Conservation (phyloP, 1,140 invertebrate species). For the Metopolophium dirhodum region DNA sequence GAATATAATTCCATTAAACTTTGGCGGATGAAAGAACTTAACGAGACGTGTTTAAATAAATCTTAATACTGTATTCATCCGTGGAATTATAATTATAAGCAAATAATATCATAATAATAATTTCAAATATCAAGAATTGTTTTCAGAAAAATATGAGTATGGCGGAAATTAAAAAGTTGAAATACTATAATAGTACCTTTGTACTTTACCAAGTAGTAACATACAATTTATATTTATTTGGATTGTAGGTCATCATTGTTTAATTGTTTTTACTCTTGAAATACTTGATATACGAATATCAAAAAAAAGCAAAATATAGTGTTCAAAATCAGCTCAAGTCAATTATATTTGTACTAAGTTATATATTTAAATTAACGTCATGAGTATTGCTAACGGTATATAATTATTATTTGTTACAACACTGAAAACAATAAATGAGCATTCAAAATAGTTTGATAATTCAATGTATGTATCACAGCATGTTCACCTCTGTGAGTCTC, state of each 20-base stretch:
- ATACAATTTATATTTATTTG: neutral
- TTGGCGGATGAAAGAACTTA: neutral
- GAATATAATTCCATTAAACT: neutral
- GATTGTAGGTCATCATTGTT: neutral
- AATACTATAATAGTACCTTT: neutral
- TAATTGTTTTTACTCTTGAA: neutral
- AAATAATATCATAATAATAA: neutral
- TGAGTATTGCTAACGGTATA: neutral
- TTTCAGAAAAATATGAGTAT: neutral
- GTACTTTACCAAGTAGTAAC: neutral
- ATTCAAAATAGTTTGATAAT: neutral
- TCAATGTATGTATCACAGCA: neutral
- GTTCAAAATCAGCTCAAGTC: neutral
- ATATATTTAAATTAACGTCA: neutral
- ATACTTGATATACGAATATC: neutral
- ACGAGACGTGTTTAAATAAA: neutral
- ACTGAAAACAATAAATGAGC: neutral
- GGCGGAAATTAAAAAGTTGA: neutral
- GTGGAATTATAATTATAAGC: neutral
- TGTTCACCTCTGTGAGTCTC: neutral
- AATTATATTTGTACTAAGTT: neutral
- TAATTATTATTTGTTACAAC: neutral
- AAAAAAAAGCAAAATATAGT: neutral
- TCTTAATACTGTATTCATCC: neutral
- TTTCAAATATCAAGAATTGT: neutral